These are phyloP conservation scores for Hemitrygon akajei DNA, from an alignment of 2,797 vertebrate genomes.

Conservation along the genomic window DNA sequence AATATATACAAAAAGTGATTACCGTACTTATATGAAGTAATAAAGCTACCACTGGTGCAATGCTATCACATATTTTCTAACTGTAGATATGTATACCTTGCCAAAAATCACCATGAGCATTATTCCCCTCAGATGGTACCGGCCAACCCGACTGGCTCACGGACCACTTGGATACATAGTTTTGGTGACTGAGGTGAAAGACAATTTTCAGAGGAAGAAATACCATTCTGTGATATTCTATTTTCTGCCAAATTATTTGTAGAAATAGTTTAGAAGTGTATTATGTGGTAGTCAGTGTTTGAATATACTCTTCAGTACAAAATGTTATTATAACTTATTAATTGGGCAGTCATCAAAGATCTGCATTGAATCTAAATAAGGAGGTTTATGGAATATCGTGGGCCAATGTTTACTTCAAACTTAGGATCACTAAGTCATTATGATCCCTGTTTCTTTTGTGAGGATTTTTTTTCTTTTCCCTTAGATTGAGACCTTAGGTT, in stretches of 20 bases:
- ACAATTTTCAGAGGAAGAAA: not conserved
- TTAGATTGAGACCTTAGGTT: not conserved
- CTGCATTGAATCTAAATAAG: not conserved
- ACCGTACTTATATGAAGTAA: too few relatives aligned
- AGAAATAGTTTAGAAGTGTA: not conserved
- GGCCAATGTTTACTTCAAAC: too few relatives aligned
- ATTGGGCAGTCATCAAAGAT: not conserved
- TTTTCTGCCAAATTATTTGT: not conserved
- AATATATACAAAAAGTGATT: too few relatives aligned
- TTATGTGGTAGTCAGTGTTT: not conserved
- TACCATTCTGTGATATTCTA: not conserved
- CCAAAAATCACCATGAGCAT: too few relatives aligned
- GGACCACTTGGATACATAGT: too few relatives aligned
- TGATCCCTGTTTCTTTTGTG: not conserved
- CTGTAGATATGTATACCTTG: too few relatives aligned
- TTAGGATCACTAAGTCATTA: not conserved
- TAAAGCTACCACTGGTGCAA: too few relatives aligned
- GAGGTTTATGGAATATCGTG: too few relatives aligned
- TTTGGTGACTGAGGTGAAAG: too few relatives aligned
- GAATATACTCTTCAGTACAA: not conserved
- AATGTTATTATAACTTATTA: not conserved
- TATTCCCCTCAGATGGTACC: too few relatives aligned
- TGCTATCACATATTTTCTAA: too few relatives aligned
- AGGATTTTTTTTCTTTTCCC: not conserved
- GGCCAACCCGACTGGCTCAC: too few relatives aligned